Conservation (phyloP, 2,797 vertebrate species). For the Atherinosoma microstoma region DNA sequence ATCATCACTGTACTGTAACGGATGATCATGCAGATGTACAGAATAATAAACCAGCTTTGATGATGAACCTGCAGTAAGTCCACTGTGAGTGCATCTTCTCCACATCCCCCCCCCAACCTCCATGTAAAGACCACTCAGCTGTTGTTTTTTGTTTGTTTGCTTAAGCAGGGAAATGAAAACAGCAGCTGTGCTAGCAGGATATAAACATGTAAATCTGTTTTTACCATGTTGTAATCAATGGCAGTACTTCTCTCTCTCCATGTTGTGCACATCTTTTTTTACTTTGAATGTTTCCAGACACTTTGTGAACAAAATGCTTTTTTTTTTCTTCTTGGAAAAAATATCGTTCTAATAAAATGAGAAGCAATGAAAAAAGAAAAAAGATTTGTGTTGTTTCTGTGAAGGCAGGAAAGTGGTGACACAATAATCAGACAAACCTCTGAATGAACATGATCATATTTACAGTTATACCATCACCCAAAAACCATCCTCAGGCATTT, state of each 20-base stretch:
- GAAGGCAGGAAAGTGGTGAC: neutral
- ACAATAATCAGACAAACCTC: too few species aligned
- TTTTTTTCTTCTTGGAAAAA: conserved; percentile 79
- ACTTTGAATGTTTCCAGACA: conserved; percentile 90
- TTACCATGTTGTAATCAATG: conserved; percentile 69
- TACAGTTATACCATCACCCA: too few species aligned
- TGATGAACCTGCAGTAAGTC: conserved; percentile 23
- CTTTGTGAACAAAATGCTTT: conserved; percentile 88
- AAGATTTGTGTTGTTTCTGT: conserved; percentile 9
- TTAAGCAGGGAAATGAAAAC: neutral
- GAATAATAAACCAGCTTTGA: conserved; percentile 39
- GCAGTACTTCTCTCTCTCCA: conserved; percentile 86
- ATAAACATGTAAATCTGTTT: conserved; percentile 53
- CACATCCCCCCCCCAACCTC: conserved; percentile 25
- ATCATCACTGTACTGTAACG: conserved; percentile 44
- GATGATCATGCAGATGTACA: conserved; percentile 48
- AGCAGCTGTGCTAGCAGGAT: conserved; percentile 36
- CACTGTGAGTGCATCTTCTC: conserved; percentile 29
- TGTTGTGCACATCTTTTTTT: conserved; percentile 88
- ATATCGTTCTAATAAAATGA: conserved; percentile 95
- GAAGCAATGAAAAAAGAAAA: conserved; percentile 45
- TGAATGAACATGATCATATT: too few species aligned
- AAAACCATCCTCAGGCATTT: too few species aligned
- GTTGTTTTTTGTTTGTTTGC: neutral
- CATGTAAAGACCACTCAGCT: conserved; percentile 20